Evolutionary conservation across 2,797 vertebrate species (phyloP).

Genomic region (Pipistrellus nathusii): DNA sequence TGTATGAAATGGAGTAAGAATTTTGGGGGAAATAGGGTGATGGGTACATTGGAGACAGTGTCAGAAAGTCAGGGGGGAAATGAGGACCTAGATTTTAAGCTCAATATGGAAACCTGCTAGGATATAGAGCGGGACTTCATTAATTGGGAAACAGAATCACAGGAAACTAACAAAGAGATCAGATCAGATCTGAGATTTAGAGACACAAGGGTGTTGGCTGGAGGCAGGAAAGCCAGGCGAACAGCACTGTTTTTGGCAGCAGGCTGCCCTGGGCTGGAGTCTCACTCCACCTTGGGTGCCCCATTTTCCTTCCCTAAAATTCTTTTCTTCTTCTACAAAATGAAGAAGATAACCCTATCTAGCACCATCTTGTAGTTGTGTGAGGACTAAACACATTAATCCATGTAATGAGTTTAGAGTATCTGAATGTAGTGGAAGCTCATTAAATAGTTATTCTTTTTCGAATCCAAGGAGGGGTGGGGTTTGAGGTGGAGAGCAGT

Average conservation of each 20-base stretch:
- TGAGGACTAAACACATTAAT: neutral
- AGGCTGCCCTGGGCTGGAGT: neutral
- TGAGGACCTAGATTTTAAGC: neutral
- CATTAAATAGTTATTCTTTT: neutral
- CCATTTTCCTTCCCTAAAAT: neutral
- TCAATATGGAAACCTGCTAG: neutral
- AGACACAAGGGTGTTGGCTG: neutral
- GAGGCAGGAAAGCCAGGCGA: neutral
- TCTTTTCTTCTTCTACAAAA: slow-evolving; percentile 20
- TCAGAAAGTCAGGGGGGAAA: neutral
- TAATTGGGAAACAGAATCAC: neutral
- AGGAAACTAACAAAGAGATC: neutral
- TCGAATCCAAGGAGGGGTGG: neutral
- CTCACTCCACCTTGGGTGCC: neutral
- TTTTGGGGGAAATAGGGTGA: neutral
- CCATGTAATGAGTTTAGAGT: neutral
- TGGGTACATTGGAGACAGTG: neutral
- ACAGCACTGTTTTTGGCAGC: neutral
- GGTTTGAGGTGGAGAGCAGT: neutral
- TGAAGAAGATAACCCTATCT: neutral
- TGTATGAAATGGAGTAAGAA: neutral
- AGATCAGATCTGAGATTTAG: neutral
- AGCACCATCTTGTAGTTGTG: neutral
- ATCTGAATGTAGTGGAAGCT: neutral
- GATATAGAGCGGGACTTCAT: neutral